Evolutionary conservation across 2,888 invertebrate species (phyloP).

Genomic region (Polylopha cassiicola): DNA sequence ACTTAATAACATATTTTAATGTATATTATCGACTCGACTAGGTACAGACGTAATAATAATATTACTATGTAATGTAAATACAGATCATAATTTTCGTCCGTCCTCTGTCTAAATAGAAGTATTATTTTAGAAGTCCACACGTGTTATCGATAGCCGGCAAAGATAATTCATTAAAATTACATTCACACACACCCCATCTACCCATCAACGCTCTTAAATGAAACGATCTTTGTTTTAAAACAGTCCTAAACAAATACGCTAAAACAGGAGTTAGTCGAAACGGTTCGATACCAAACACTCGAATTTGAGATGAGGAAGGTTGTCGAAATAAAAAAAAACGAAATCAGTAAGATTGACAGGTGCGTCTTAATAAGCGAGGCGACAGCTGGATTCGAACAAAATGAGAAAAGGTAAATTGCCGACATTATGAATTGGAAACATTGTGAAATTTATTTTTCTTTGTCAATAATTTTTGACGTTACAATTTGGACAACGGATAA

Average conservation of each 20-base stretch:
- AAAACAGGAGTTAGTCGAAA: slow-evolving; percentile 25
- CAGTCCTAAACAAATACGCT: slow-evolving; percentile 32
- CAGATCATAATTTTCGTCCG: too few relatives aligned
- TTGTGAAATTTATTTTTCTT: slow-evolving; percentile 27
- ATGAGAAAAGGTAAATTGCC: slow-evolving; percentile 72
- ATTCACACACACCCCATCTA: slow-evolving; percentile 29
- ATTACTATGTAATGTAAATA: too few relatives aligned
- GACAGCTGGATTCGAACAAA: slow-evolving; percentile 63
- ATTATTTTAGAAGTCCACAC: too few relatives aligned
- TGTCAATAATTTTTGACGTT: slow-evolving; percentile 24
- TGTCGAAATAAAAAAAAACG: slow-evolving; percentile 64
- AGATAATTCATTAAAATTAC: slow-evolving; percentile 18
- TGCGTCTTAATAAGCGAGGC: slow-evolving; percentile 73
- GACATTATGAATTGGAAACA: slow-evolving; percentile 46
- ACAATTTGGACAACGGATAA: too few relatives aligned
- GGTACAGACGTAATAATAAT: too few relatives aligned
- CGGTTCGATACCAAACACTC: slow-evolving; percentile 55
- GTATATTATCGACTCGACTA: too few relatives aligned
- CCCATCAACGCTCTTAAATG: slow-evolving; percentile 56
- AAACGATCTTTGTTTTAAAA: slow-evolving; percentile 40
- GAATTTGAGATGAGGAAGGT: slow-evolving; percentile 54
- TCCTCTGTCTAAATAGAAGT: too few relatives aligned
- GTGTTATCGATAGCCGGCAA: too few relatives aligned
- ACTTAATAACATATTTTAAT: too few relatives aligned
- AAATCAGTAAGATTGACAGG: slow-evolving; percentile 70